Conservation (phyloP, 2,113 vertebrate species). For the Pangasianodon hypophthalmus region DNA sequence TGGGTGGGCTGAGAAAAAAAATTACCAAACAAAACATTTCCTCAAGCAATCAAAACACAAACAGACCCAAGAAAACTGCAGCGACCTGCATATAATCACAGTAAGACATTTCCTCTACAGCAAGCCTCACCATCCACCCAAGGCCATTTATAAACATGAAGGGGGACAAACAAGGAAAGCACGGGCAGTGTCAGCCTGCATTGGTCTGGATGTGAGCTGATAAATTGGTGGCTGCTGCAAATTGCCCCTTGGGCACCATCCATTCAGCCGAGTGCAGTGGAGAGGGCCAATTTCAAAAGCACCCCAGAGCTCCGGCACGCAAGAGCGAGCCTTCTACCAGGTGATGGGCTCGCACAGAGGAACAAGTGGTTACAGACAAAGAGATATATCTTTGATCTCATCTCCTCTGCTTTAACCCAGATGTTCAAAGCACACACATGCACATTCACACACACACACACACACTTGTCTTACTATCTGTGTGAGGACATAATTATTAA, state of each 20-base stretch:
- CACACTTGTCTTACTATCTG: neutral
- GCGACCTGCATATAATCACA: slow-evolving; percentile 63
- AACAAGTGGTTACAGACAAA: slow-evolving; percentile 43
- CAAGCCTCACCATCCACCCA: slow-evolving; percentile 55
- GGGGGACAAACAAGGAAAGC: slow-evolving; percentile 58
- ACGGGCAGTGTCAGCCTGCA: slow-evolving; percentile 62
- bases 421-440: slow-evolving; percentile 15
- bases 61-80: slow-evolving; percentile 66
- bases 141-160: slow-evolving; percentile 65
- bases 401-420: slow-evolving; percentile 49
- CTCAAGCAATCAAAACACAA: slow-evolving; percentile 73
- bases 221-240: slow-evolving; percentile 67
- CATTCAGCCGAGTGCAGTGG: slow-evolving; percentile 64
- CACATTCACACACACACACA: neutral
- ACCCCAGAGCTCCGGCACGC: slow-evolving; percentile 68
- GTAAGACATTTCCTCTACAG: slow-evolving; percentile 55
- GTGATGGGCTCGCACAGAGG: slow-evolving; percentile 37
- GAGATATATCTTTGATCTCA: slow-evolving; percentile 51
- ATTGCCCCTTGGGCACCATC: slow-evolving; percentile 71
- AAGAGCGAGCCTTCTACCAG: slow-evolving; percentile 68
- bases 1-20: slow-evolving; percentile 53
- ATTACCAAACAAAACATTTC: slow-evolving; percentile 73
- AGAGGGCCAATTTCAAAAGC: slow-evolving; percentile 69
- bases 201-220: slow-evolving; percentile 67
- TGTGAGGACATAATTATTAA: neutral